These are phyloP conservation scores for Rhagoletis zephyria DNA, from an alignment of 1,140 invertebrate genomes.

Conservation along the genomic window DNA sequence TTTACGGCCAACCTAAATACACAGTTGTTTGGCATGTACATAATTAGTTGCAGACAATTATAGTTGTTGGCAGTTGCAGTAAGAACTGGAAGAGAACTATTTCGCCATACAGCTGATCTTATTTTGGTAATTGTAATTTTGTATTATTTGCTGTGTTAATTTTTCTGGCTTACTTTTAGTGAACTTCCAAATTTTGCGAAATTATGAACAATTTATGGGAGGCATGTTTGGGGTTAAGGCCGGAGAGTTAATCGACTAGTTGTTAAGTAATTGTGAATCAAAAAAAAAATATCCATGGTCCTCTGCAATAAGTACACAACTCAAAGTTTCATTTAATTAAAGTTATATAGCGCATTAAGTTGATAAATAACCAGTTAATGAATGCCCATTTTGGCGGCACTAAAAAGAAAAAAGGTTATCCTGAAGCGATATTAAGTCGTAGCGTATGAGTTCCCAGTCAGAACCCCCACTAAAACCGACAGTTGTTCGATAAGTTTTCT, in stretches of 20 bases:
- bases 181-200: not conserved
- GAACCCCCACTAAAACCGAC: too few species aligned
- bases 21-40: slow-evolving; percentile 17
- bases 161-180: slow-evolving; percentile 16
- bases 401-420: too few species aligned
- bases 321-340: too few species aligned
- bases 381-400: too few species aligned
- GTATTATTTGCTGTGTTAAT: not conserved
- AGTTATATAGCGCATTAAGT: too few species aligned
- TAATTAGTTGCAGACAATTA: slow-evolving; percentile 36
- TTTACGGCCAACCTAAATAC: slow-evolving; percentile 50
- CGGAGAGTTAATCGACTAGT: not conserved
- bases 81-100: slow-evolving; percentile 19
- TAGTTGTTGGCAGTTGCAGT: slow-evolving; percentile 28
- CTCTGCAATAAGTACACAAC: too few species aligned
- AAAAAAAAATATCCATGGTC: too few species aligned
- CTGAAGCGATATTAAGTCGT: too few species aligned
- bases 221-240: not conserved
- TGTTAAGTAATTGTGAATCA: too few species aligned
- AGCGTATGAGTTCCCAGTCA: too few species aligned
- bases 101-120: slow-evolving; percentile 20
- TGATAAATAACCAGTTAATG: too few species aligned
- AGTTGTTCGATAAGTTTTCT: too few species aligned
- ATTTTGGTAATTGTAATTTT: slow-evolving; percentile 13
- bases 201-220: not conserved